These are phyloP conservation scores for Pachyramphus minor DNA, from an alignment of 2,113 vertebrate species.

Conservation along the genomic window DNA sequence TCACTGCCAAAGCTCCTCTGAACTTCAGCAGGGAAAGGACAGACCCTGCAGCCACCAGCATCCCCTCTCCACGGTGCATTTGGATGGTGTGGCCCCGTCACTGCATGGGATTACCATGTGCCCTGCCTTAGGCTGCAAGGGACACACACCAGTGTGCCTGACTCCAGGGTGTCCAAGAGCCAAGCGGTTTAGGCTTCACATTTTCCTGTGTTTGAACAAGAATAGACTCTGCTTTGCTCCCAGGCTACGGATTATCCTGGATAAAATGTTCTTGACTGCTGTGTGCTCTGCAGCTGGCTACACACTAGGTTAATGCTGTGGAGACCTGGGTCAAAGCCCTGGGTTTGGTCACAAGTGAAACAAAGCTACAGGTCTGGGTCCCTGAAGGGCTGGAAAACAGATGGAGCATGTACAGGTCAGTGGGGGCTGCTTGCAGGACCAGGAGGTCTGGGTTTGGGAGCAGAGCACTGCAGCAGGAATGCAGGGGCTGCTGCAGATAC, in stretches of 20 bases:
- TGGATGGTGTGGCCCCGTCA: rapidly evolving
- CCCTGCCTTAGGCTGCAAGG: not conserved
- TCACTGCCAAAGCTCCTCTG: not conserved
- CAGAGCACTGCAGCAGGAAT: not conserved
- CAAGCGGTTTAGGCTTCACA: constrained; percentile 57
- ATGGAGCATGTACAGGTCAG: not conserved
- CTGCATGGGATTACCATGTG: not conserved
- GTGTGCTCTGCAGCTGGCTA: constrained; percentile 13
- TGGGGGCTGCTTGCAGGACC: not conserved
- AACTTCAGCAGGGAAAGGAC: not conserved
- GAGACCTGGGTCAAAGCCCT: constrained; percentile 27
- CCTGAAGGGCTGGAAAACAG: not conserved
- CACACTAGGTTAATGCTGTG: constrained; percentile 14
- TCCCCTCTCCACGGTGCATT: not conserved
- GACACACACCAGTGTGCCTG: not conserved
- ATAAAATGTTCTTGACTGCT: constrained; percentile 52
- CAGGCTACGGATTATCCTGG: constrained; percentile 55
- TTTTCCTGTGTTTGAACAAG: constrained; percentile 58
- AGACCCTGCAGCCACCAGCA: not conserved
- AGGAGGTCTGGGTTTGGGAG: not conserved
- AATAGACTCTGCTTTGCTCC: constrained; percentile 32
- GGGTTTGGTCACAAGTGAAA: constrained; percentile 2
- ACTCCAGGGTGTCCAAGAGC: constrained; percentile 16
- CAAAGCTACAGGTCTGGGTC: not conserved
- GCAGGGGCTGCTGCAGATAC: not conserved